Base-by-base conservation (phyloP, 2,888 invertebrate species). In the Idaea biselata region DNA sequence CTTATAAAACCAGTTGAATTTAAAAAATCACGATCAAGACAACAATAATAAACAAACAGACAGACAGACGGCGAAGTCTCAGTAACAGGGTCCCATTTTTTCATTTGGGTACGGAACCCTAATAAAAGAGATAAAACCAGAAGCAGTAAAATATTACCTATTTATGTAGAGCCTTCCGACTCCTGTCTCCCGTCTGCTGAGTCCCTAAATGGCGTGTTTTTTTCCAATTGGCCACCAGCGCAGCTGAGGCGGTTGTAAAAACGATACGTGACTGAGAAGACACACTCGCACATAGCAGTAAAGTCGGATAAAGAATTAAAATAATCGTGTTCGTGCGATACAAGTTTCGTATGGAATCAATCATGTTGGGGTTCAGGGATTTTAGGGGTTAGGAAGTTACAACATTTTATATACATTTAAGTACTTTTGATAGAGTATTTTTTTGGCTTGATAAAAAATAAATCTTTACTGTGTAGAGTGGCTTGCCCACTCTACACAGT, bases 171-270 rank as follows among this genome's bases (percentile, higher is more conserved):
- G n/a, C n/a, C n/a, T n/a, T n/a, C 57, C 61, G 63, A 67, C 60
- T 70, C 8, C 70, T 31, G 68, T 68, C 53, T 64, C 66, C 60
- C 70, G 70, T 68, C 67, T 84, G 66, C 62, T 7, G n/a, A 33
- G 58, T 60, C 61, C 66, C 58, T 86, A 85, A 85, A 82, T 77
- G 77, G 78, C 77, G 79, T 77, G 79, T 80, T 88, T 88, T 88
- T 88, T 84, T 85, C 83, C 86, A 82, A 89, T 90, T 89, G 88
- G 82, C 70, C 68, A 73, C 79, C 73, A 72, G 73, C 70, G 82
- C 88, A 91, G 88, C 90, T 90, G 90, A 85, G 87, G 73, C 83
- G 84, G 87, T 77, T 83, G 88, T 91, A 91, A 91, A 91, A 87
- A 73, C 75, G 80, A 81, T 73, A 91, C 91, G 91, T 91, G 91